Base-by-base conservation (phyloP, 2,888 invertebrate genomes). In the Tortrix viridana region DNA sequence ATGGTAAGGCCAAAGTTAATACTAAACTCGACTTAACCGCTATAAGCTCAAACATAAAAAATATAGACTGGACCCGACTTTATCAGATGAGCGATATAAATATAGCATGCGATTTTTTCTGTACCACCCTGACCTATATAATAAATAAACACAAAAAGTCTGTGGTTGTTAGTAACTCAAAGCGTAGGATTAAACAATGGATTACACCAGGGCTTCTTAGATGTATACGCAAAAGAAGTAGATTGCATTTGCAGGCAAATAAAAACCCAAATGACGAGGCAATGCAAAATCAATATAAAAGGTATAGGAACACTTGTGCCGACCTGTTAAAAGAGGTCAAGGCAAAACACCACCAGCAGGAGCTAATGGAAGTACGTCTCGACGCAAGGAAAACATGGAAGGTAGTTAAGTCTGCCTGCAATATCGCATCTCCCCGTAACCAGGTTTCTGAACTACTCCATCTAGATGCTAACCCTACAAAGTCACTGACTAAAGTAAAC, bases 211-310 rank as follows among this genome's bases (percentile, higher is more conserved):
- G 54, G 5, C 54, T 54, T 12, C 23, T 54, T 9, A 44, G 44
- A 26, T 54, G 54, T 26, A 26, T 54, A 16, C 43, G 54, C 0
- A 18, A 44, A 9, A 23, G 54, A 23, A 54, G 54, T n/a, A 54
- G 23, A 18, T 26, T 54, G 14, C 49, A 54, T 18, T 2, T 26
- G 1, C 44, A 26, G 26, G 54, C 54, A 18, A 44, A 12, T 12
- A 54, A 44, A 26, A 26, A 44, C 18, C 54, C 54, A 1, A 26
- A 26, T 12, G 54, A 54, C 26, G 14, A n/a, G 12, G 5, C 3
- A 16, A 12, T 44, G 2, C 54, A 44, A 23, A 23, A 16, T 7
- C 23, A 44, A 18, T 44, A 54, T n/a, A 54, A 22, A 14, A 44
- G 2, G 6, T 54, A 54, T 5, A 54, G 44, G 18, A 54, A 44